Percentiles rank a stretch among this genome's conserved stretches.
Evolutionary conservation across 64 coral and sea anemone genomes (phyloP).

Genomic region (Actinia equina): DNA sequence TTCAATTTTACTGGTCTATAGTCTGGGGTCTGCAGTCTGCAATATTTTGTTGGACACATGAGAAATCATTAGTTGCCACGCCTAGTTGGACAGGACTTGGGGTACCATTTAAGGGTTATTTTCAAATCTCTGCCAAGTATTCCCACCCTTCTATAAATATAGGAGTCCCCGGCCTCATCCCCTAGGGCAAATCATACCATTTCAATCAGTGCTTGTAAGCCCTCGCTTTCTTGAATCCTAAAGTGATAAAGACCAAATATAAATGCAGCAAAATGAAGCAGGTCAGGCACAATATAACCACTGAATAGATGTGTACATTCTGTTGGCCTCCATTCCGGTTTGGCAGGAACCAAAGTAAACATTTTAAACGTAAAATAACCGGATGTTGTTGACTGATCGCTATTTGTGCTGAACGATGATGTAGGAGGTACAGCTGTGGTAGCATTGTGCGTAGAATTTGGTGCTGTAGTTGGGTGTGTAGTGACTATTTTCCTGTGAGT

Average conservation of each 20-base stretch:
- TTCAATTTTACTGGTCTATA: too few relatives aligned
- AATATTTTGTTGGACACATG: too few relatives aligned
- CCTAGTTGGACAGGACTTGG: too few relatives aligned
- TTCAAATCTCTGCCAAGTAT: too few relatives aligned
- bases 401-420: background rate
- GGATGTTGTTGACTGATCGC: background rate
- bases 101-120: too few relatives aligned
- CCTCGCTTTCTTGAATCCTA: slow-evolving; percentile 80
- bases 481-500: background rate
- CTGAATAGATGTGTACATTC: slow-evolving; percentile 84
- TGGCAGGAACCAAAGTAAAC: background rate
- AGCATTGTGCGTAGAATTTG: slow-evolving; percentile 17
- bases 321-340: slow-evolving; percentile 55
- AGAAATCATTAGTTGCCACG: too few relatives aligned
- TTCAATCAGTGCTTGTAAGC: slow-evolving; percentile 73
- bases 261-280: slow-evolving; percentile 80
- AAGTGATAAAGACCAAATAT: slow-evolving; percentile 72
- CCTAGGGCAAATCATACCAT: slow-evolving; percentile 27
- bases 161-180: too few relatives aligned
- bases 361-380: background rate
- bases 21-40: too few relatives aligned
- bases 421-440: slow-evolving; percentile 6
- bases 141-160: too few relatives aligned
- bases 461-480: background rate
- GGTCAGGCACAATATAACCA: slow-evolving; percentile 70